These are phyloP conservation scores for Sinosuthora webbiana DNA, from an alignment of 2,113 vertebrate species.

Conservation along the genomic window DNA sequence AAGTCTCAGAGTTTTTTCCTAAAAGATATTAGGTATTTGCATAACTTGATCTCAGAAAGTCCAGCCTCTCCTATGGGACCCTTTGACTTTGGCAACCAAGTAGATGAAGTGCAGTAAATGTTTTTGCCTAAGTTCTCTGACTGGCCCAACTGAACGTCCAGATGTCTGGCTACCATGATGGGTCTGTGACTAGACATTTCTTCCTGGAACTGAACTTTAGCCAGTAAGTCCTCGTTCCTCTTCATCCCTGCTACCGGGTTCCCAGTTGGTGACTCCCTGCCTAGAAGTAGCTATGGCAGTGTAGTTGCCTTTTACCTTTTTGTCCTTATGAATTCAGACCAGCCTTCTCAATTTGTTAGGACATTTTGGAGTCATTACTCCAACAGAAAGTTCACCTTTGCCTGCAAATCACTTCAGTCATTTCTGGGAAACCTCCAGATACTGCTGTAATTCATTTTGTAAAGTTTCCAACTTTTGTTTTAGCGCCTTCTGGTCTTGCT, in stretches of 20 bases:
- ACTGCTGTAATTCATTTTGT: constrained; percentile 46
- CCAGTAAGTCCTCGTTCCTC: neutral
- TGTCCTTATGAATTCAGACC: neutral
- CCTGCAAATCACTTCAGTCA: constrained; percentile 5
- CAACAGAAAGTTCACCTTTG: constrained; percentile 16
- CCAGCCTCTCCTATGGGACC: fast-evolving
- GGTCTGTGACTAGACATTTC: neutral
- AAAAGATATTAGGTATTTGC: neutral
- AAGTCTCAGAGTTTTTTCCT: neutral
- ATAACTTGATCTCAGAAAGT: neutral
- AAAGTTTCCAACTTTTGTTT: constrained; percentile 48
- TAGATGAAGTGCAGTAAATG: neutral
- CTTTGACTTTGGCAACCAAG: neutral
- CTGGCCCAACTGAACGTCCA: neutral
- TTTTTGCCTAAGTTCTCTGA: neutral
- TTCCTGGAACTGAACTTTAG: neutral
- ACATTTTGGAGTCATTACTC: neutral
- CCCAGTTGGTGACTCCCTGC: neutral
- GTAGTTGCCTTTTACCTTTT: neutral
- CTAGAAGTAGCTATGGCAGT: neutral
- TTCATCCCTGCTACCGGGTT: neutral
- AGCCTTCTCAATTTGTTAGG: neutral
- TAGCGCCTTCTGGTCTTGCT: constrained; percentile 6
- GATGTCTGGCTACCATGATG: neutral
- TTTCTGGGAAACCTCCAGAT: constrained; percentile 40